Percentiles rank a stretch among this genome's conserved stretches.
phyloP scores from a whole-genome alignment of 2,113 vertebrate genomes.

The Cyanoramphus novaezelandiae region DNA sequence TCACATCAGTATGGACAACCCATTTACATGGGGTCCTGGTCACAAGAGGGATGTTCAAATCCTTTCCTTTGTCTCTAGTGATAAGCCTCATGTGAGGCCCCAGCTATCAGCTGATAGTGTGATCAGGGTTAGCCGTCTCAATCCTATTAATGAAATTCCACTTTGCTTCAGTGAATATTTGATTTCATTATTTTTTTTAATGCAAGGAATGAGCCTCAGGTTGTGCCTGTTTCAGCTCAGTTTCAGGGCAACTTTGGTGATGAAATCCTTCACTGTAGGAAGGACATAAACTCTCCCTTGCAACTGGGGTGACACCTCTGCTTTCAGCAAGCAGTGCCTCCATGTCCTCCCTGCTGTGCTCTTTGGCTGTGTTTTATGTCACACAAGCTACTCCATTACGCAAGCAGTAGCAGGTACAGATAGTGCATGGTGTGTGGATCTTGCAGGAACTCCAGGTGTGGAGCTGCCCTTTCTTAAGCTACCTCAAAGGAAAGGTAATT shows the following conservation, averaged over 20 bases:
- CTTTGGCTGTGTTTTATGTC: not conserved
- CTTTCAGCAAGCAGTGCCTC: not conserved
- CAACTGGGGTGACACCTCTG: not conserved
- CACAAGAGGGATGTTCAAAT: not conserved
- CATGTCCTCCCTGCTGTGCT: not conserved
- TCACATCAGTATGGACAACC: fast-evolving
- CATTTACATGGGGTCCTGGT: not conserved
- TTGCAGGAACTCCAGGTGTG: not conserved
- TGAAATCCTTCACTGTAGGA: not conserved
- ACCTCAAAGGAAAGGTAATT: not conserved
- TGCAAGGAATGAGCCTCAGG: not conserved
- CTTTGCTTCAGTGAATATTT: not conserved
- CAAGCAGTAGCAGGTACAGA: not conserved
- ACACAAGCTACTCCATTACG: fast-evolving
- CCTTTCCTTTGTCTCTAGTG: not conserved
- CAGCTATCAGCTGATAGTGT: not conserved
- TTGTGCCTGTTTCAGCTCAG: not conserved
- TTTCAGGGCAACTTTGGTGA: not conserved
- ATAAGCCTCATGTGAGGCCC: not conserved
- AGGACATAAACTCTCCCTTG: not conserved
- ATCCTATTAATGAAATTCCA: not conserved
- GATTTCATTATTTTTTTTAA: not conserved
- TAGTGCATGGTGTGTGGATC: not conserved
- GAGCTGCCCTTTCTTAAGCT: not conserved
- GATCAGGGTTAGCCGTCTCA: not conserved